Conservation (phyloP, 2,797 vertebrate genomes). For the Limosa lapponica region DNA sequence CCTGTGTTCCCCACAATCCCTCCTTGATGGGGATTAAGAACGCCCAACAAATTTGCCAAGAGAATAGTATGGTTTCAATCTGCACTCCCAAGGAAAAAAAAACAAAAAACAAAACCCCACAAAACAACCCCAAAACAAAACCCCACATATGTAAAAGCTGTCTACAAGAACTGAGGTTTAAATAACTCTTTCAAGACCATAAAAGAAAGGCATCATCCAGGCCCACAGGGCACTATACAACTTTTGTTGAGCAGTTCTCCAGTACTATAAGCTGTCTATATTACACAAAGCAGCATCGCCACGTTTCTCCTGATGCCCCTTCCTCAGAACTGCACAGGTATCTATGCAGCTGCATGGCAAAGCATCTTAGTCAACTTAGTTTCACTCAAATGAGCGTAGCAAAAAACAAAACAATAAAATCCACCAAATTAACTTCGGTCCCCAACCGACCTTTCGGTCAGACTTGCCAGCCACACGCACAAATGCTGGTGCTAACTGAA, state of each 20-base stretch:
- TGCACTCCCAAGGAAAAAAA: neutral
- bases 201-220: neutral
- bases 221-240: neutral
- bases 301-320: neutral
- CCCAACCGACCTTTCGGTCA: neutral
- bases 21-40: neutral
- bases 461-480: neutral
- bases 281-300: neutral
- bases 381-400: neutral
- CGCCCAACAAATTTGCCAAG: neutral
- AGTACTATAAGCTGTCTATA: neutral
- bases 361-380: neutral
- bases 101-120: too few species aligned
- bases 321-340: neutral
- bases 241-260: neutral
- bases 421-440: neutral
- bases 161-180: neutral
- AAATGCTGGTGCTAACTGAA: neutral
- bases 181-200: neutral
- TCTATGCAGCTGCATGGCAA: fast-evolving
- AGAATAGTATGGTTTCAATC: neutral
- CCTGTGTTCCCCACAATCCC: neutral
- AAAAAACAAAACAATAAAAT: neutral
- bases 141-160: neutral
- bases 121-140: neutral